Evolutionary conservation across 2,113 vertebrate genomes (phyloP).

Genomic region (Heterochromis multidens): DNA sequence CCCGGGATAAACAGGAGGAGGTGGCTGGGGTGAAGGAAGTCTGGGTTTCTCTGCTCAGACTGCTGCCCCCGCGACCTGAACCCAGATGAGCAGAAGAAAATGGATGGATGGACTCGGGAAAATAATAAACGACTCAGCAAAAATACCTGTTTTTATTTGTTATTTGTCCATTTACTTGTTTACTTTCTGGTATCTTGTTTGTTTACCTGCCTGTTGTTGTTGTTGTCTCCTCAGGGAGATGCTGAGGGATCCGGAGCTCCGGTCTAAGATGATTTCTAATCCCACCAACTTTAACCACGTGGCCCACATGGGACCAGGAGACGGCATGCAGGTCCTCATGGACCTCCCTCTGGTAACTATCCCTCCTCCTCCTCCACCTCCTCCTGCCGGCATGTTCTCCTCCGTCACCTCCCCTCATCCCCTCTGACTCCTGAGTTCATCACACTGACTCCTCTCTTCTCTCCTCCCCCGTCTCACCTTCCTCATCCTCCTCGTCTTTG

Average conservation of each 20-base stretch:
- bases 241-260: conserved; percentile 91
- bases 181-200: too few species aligned
- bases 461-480: conserved; percentile 45
- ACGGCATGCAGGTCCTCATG: conserved; percentile 98
- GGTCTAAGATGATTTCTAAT: conserved; percentile 96
- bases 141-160: not conserved
- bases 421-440: conserved; percentile 32
- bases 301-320: conserved; percentile 98
- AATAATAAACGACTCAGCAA: too few species aligned
- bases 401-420: not conserved
- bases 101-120: too few species aligned
- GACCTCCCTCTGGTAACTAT: conserved; percentile 91
- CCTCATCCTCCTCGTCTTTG: conserved; percentile 38
- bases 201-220: not conserved
- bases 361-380: not conserved
- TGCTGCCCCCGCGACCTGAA: too few species aligned
- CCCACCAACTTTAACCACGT: conserved; percentile 99
- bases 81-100: too few species aligned
- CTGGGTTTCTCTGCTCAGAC: too few species aligned
- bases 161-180: not conserved
- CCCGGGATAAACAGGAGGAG: too few species aligned
- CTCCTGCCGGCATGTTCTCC: conserved; percentile 24
- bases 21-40: too few species aligned
- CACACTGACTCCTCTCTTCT: conserved; percentile 75
- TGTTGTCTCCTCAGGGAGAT: conserved; percentile 81